Evolutionary conservation across 2,888 invertebrate genomes (phyloP).

Genomic region (Pyrocoelia pectoralis): DNA sequence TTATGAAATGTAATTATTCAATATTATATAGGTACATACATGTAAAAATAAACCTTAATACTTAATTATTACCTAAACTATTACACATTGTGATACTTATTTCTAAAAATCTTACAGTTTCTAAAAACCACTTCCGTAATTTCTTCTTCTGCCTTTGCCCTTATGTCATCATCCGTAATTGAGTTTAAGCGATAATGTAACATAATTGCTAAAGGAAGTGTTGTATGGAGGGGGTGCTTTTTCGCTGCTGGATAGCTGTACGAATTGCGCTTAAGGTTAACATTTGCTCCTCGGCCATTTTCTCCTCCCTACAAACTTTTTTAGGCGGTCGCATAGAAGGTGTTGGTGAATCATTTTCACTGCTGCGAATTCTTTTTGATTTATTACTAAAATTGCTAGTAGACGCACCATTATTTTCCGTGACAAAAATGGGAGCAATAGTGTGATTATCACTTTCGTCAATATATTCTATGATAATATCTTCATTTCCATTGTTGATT

Average conservation of each 20-base stretch:
- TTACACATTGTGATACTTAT: too few relatives aligned
- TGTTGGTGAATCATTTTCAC: background rate
- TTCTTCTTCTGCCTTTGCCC: background rate
- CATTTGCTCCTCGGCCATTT: background rate
- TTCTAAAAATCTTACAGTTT: too few relatives aligned
- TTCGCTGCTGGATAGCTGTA: background rate
- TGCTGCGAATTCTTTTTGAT: background rate
- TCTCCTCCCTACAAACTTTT: background rate
- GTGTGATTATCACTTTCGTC: background rate
- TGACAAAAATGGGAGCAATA: background rate
- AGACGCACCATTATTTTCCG: background rate
- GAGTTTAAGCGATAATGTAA: background rate
- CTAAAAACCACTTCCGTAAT: too few relatives aligned
- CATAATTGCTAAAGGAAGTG: background rate
- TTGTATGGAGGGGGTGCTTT: background rate
- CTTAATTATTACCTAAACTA: too few relatives aligned
- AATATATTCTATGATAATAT: background rate
- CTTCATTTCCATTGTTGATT: slow-evolving; percentile 1
- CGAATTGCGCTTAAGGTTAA: background rate
- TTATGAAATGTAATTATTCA: too few relatives aligned
- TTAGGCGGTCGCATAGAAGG: background rate
- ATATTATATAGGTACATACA: too few relatives aligned
- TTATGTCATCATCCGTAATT: background rate
- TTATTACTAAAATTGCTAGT: background rate
- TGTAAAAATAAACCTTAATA: too few relatives aligned